Evolutionary conservation across 2,113 vertebrate genomes (phyloP).

Genomic region (Corythornis vintsioides): DNA sequence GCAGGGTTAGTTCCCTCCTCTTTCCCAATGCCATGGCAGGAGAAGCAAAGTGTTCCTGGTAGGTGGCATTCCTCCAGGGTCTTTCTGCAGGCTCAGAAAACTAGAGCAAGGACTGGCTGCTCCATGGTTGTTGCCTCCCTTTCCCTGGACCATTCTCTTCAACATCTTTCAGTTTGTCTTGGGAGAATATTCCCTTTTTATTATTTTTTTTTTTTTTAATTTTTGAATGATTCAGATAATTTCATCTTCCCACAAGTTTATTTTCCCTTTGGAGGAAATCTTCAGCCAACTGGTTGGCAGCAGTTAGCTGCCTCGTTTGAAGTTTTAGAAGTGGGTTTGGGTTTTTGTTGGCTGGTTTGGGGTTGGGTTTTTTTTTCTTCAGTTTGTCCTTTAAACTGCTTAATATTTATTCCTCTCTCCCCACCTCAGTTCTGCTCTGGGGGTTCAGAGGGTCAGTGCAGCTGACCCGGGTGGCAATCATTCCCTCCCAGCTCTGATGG

Average conservation of each 20-base stretch:
- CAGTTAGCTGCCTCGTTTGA: conserved; percentile 44
- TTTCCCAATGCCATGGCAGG: not conserved
- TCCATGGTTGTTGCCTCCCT: not conserved
- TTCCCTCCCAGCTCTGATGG: conserved; percentile 10
- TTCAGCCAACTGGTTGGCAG: conserved; percentile 36
- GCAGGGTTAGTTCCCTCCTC: not conserved
- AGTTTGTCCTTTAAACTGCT: not conserved
- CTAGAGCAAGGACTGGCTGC: not conserved
- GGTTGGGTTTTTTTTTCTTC: not conserved
- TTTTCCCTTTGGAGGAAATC: conserved; percentile 71
- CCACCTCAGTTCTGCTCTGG: conserved; percentile 17
- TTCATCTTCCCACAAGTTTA: conserved; percentile 35
- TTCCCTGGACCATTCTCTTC: conserved; percentile 10
- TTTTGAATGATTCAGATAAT: conserved; percentile 25
- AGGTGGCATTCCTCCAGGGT: not conserved
- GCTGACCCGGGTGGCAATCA: not conserved
- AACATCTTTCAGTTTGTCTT: conserved; percentile 6
- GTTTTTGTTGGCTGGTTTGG: not conserved
- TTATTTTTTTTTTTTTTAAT: not conserved
- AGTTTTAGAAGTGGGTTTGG: conserved; percentile 2
- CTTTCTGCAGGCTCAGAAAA: not conserved
- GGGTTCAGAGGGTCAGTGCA: conserved; percentile 1
- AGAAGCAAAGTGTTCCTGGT: not conserved
- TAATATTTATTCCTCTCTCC: conserved; percentile 22
- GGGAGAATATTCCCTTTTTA: not conserved